phyloP scores from a whole-genome alignment of 92 coral and sea anemone species.

The Montipora capitata region DNA sequence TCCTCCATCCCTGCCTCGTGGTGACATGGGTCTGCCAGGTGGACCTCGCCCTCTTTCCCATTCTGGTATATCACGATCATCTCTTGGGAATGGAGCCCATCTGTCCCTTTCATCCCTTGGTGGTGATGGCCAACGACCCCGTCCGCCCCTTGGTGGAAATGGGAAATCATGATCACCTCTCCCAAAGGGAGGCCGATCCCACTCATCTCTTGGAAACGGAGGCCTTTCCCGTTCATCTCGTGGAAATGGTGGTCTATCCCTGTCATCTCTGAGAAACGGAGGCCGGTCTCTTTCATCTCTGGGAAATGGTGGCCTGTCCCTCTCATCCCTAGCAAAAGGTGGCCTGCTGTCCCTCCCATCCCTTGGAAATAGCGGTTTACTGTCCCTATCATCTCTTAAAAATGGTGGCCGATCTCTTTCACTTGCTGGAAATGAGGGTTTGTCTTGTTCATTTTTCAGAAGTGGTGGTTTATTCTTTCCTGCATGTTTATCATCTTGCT shows the following conservation, averaged over 20 bases:
- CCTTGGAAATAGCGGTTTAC: conserved; percentile 26
- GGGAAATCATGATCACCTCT: conserved; percentile 50
- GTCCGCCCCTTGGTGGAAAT: conserved; percentile 75
- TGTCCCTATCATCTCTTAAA: conserved; percentile 21
- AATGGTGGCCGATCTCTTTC: conserved; percentile 24
- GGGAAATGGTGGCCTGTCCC: conserved; percentile 16
- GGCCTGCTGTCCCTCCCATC: conserved; percentile 18
- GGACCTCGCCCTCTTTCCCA: conserved; percentile 51
- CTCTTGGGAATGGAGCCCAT: conserved; percentile 44
- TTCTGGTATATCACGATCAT: conserved; percentile 4
- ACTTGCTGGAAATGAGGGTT: no score
- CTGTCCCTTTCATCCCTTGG: conserved; percentile 82
- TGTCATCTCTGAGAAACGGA: conserved; percentile 28
- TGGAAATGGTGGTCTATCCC: conserved; percentile 36
- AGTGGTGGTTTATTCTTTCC: conserved; percentile 49
- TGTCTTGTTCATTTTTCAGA: conserved; percentile 15
- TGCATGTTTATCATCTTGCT: not conserved
- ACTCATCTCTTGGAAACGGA: conserved; percentile 28
- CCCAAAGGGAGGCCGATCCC: conserved; percentile 54
- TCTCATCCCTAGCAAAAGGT: conserved; percentile 28
- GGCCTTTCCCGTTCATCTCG: conserved; percentile 25
- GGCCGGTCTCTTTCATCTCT: conserved; percentile 20
- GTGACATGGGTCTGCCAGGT: conserved; percentile 60
- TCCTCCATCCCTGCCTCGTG: conserved; percentile 43
- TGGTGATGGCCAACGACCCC: conserved; percentile 77